Evolutionary conservation across 1,140 invertebrate species (phyloP).

Genomic region (Thaumatotibia leucotreta): DNA sequence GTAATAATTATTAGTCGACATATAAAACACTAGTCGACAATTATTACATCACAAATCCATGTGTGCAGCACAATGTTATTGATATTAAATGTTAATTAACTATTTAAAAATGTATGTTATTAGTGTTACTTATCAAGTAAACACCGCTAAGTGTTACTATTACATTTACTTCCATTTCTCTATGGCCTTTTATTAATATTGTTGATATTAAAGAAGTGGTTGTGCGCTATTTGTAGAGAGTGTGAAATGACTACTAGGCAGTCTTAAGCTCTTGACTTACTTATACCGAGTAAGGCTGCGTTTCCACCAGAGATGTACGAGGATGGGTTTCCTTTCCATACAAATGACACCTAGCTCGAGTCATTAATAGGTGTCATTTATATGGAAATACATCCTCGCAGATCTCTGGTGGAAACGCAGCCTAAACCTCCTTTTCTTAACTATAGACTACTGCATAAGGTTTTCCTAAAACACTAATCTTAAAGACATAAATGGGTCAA

Average conservation of each 20-base stretch:
- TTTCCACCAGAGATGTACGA: no score
- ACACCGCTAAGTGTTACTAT: slow-evolving; percentile 5
- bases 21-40: background rate
- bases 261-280: no score
- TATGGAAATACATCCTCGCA: no score
- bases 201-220: slow-evolving; percentile 8
- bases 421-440: no score
- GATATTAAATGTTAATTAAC: background rate
- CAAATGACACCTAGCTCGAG: no score
- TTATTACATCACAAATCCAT: background rate
- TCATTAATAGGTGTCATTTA: no score
- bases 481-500: no score
- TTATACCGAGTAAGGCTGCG: no score
- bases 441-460: no score
- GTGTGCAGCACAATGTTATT: background rate
- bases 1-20: background rate
- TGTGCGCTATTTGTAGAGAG: background rate
- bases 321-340: no score
- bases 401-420: no score
- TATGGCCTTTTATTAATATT: background rate
- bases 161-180: slow-evolving; percentile 6
- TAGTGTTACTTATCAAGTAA: background rate
- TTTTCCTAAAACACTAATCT: no score
- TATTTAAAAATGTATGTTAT: background rate
- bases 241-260: background rate